Base-by-base conservation (phyloP, 2,113 vertebrate species). In the Amphiprion ocellaris region DNA sequence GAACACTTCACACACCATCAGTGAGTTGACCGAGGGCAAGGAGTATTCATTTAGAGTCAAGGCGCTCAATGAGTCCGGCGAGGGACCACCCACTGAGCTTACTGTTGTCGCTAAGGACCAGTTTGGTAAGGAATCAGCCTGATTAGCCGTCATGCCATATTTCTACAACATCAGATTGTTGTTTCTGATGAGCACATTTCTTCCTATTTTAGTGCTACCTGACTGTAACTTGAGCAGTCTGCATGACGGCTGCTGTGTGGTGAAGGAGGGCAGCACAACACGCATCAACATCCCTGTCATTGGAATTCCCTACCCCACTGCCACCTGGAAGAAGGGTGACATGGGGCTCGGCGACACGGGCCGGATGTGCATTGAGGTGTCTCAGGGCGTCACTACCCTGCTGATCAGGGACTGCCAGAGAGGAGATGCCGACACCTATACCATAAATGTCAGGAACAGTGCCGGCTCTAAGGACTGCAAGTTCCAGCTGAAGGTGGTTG, bases 271-370 rank as follows among this genome's bases (percentile, higher is more conserved):
- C 53, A 97, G 96, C 87, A 98, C 95, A 81, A 96, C 96, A 84
- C 96, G 94, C 47, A 95, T 99, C 60, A 97, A 97, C 89, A 96
- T 99, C 56, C 97, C 97, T 37, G 90, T 99, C 64, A 94, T 91
- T 72, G 98, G 98, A 62, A 95, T 96, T 59, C 98, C 98, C 30
- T 83, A 89, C 67, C 98, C 98, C 64, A 28, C 92, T 0, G 94
- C 96, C 64, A 96, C 94, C 59, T 99, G 98, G 98, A 99, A 97
- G 87, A 99, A 97, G 90, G 97, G 95, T 16, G 97, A 96, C 39
- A 75, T 94, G 53, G 85, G 90, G 69, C 81, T 97, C 46, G 95
- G 95, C 49, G 97, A 97, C 69, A 97, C 93, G 28, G 96, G 96
- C 66, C 95, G 97, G 85, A 95, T 98, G 90, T 96, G 94, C 55